Evolutionary conservation across 2,113 vertebrate species (phyloP).

Genomic region (Anoplopoma fimbria): DNA sequence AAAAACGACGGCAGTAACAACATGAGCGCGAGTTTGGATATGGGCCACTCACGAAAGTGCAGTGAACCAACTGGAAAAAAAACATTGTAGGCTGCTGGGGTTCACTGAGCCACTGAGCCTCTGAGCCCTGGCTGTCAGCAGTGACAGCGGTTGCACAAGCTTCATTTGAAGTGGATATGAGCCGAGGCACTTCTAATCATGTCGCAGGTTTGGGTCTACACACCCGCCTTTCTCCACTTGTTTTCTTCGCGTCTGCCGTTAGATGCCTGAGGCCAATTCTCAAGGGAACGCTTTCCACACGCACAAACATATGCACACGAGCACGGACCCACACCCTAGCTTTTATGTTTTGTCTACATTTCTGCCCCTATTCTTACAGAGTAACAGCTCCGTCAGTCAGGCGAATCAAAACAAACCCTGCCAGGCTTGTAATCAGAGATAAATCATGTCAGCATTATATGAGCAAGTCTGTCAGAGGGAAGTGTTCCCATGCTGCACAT

Average conservation of each 20-base stretch:
- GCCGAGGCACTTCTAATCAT: constrained; percentile 29
- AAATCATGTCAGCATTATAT: constrained; percentile 55
- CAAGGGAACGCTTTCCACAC: constrained; percentile 61
- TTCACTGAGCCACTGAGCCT: constrained; percentile 21
- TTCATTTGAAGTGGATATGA: constrained; percentile 47
- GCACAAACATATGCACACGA: constrained; percentile 12
- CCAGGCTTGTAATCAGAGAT: constrained; percentile 52
- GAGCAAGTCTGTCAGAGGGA: constrained; percentile 16
- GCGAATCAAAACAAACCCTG: constrained; percentile 56
- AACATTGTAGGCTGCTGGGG: not conserved
- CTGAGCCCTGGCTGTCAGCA: not conserved
- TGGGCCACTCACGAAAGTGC: not conserved
- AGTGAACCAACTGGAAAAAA: constrained; percentile 38
- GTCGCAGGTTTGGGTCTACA: constrained; percentile 37
- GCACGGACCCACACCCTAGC: constrained; percentile 43
- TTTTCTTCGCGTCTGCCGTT: constrained; percentile 61
- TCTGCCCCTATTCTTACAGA: constrained; percentile 48
- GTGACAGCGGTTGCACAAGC: constrained; percentile 34
- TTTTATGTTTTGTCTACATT: constrained; percentile 70
- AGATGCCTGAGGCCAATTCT: constrained; percentile 64
- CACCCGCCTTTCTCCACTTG: constrained; percentile 37
- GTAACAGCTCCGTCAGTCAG: constrained; percentile 49
- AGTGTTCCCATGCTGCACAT: constrained; percentile 19
- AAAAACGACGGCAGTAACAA: constrained; percentile 11
- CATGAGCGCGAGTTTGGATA: not conserved